phyloP scores from a whole-genome alignment of 1,140 invertebrate genomes.

The Uloborus diversus region DNA sequence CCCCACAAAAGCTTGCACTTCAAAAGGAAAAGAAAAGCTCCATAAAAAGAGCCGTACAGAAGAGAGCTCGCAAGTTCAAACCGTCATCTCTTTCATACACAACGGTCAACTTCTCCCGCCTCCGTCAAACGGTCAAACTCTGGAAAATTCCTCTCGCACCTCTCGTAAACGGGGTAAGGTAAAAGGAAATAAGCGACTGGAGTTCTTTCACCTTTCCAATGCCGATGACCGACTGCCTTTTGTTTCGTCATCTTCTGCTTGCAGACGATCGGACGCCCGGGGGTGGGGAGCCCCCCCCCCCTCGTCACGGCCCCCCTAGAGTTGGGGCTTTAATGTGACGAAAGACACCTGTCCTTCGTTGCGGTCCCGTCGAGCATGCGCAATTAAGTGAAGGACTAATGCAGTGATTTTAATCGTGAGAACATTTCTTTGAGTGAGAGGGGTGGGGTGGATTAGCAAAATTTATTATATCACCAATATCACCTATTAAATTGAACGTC shows the following conservation, averaged over 20 bases:
- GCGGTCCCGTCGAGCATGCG: not conserved
- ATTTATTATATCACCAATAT: not conserved
- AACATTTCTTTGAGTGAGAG: not conserved
- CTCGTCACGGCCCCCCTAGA: not conserved
- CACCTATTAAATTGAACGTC: too few species aligned
- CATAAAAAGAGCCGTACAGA: constrained; percentile 28
- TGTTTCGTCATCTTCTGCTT: constrained; percentile 26
- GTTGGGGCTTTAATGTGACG: not conserved
- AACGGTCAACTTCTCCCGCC: constrained; percentile 31
- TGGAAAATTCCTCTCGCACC: constrained; percentile 15
- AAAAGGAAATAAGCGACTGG: constrained; percentile 18
- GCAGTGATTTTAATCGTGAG: not conserved
- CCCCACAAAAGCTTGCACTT: not conserved
- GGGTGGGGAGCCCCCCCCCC: not conserved
- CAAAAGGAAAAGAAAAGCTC: not conserved
- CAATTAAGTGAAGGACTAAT: not conserved
- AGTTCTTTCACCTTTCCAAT: constrained; percentile 23
- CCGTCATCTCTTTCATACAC: constrained; percentile 29
- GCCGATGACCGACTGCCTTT: constrained; percentile 22
- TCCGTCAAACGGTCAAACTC: constrained; percentile 25
- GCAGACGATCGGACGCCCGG: not conserved
- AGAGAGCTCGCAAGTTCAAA: constrained; percentile 23
- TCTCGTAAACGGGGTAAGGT: not conserved
- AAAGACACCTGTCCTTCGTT: not conserved
- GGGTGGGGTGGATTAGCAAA: not conserved